phyloP scores from a whole-genome alignment of 1,140 invertebrate genomes.

The Drepana arcuata region DNA sequence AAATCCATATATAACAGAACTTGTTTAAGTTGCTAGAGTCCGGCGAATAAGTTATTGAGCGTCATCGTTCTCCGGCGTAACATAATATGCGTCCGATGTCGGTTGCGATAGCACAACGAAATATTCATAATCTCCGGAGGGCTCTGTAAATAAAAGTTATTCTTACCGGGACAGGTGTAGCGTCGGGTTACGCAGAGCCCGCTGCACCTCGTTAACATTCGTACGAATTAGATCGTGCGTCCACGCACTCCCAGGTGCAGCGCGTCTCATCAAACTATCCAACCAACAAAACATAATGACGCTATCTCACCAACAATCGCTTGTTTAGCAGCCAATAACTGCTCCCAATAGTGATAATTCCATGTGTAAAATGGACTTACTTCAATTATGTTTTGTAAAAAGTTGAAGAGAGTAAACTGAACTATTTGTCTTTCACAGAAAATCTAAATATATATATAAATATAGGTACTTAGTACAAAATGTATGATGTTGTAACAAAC shows the following conservation, averaged over 20 bases:
- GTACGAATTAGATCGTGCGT: slow-evolving; percentile 47
- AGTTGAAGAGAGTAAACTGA: no score
- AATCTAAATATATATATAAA: no score
- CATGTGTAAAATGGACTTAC: no score
- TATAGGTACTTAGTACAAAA: no score
- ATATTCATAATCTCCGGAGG: slow-evolving; percentile 60
- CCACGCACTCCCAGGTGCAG: slow-evolving; percentile 32
- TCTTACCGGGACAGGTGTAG: slow-evolving; percentile 58
- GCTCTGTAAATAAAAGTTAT: slow-evolving; percentile 65
- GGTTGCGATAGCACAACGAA: slow-evolving; percentile 46
- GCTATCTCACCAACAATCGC: slow-evolving; percentile 29
- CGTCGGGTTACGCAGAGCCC: slow-evolving; percentile 43
- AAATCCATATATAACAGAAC: no score
- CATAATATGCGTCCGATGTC: slow-evolving; percentile 54
- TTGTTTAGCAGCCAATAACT: slow-evolving; percentile 25
- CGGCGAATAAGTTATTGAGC: slow-evolving; percentile 41
- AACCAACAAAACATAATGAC: slow-evolving; percentile 17
- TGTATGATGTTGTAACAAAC: no score
- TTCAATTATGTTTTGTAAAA: no score
- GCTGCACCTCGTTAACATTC: slow-evolving; percentile 48
- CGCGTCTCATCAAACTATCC: slow-evolving; percentile 28
- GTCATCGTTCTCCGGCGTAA: slow-evolving; percentile 46
- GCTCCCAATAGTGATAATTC: slow-evolving; percentile 13
- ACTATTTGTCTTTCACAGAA: no score
- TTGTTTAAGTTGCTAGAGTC: no score